Evolutionary conservation across 2,888 invertebrate species (phyloP).

Genomic region (Melanargia galathea): DNA sequence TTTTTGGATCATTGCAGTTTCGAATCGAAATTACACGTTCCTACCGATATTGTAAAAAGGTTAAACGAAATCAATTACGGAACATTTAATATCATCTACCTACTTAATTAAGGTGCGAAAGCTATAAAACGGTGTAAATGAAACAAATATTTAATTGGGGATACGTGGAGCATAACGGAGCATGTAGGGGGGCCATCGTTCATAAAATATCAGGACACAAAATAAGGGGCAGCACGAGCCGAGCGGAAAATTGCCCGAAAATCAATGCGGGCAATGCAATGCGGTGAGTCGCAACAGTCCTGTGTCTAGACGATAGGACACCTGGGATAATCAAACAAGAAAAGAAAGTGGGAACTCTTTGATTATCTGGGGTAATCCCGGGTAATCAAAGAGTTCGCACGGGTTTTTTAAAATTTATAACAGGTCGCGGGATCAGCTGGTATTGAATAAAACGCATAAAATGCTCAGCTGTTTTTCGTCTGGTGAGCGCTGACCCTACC

Average conservation of each 20-base stretch:
- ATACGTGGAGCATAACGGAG: slow-evolving; percentile 33
- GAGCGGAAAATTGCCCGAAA: neutral
- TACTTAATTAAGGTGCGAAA: slow-evolving; percentile 25
- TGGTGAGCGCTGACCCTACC: neutral
- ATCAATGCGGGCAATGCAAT: too few relatives aligned
- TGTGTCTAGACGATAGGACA: too few relatives aligned
- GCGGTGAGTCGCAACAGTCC: too few relatives aligned
- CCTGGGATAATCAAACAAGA: too few relatives aligned
- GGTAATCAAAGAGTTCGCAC: too few relatives aligned
- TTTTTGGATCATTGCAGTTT: too few relatives aligned
- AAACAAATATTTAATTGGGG: slow-evolving; percentile 42
- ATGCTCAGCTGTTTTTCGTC: neutral
- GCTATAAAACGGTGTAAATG: slow-evolving; percentile 38
- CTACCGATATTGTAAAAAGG: neutral
- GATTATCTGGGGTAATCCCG: too few relatives aligned
- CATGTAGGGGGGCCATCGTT: slow-evolving; percentile 2
- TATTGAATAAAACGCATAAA: neutral
- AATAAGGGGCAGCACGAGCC: neutral
- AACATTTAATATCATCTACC: slow-evolving; percentile 15
- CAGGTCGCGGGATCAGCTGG: too few relatives aligned
- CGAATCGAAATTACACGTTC: too few relatives aligned
- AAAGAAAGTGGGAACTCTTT: too few relatives aligned
- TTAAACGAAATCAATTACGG: slow-evolving; percentile 1
- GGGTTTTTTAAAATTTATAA: too few relatives aligned
- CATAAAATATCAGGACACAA: neutral